Percentiles rank a stretch among this genome's conserved stretches.
Evolutionary conservation across 2,888 invertebrate genomes (phyloP).

Genomic region (Apodemia duryi): DNA sequence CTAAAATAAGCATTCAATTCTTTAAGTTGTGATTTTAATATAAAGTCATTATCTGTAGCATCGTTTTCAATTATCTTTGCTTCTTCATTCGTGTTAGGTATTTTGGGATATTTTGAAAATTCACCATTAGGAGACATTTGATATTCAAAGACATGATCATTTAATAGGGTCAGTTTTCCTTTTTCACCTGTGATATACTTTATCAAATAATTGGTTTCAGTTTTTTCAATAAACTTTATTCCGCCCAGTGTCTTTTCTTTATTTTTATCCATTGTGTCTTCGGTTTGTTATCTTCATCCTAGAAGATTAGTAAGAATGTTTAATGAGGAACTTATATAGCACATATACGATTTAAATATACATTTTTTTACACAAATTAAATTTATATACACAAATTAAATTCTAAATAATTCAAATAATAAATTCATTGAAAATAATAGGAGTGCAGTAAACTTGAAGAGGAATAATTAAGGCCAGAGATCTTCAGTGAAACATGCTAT

Average conservation of each 20-base stretch:
- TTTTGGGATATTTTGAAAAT: conserved; percentile 58
- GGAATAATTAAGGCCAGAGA: no score
- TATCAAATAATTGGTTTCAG: conserved; percentile 45
- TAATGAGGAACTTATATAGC: neutral
- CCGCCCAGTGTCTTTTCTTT: conserved; percentile 35
- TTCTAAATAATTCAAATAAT: no score
- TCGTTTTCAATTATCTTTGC: conserved; percentile 57
- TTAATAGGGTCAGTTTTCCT: conserved; percentile 54
- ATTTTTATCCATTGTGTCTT: conserved; percentile 1
- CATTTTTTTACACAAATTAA: no score
- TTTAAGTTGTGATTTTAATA: conserved; percentile 46
- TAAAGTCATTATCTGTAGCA: conserved; percentile 50
- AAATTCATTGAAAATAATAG: no score
- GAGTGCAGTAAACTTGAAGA: no score
- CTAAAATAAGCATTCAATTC: conserved; percentile 40
- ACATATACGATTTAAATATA: no score
- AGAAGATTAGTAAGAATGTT: neutral
- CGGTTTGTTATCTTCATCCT: neutral
- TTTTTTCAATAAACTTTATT: conserved; percentile 46
- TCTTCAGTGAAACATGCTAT: no score
- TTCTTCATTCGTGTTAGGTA: conserved; percentile 48
- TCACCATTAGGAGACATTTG: conserved; percentile 57
- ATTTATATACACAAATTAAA: no score
- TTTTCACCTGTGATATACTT: conserved; percentile 50
- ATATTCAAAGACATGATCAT: conserved; percentile 60